These are phyloP conservation scores for Silvanus unidentatus DNA, from an alignment of 2,888 invertebrate species.

Conservation along the genomic window DNA sequence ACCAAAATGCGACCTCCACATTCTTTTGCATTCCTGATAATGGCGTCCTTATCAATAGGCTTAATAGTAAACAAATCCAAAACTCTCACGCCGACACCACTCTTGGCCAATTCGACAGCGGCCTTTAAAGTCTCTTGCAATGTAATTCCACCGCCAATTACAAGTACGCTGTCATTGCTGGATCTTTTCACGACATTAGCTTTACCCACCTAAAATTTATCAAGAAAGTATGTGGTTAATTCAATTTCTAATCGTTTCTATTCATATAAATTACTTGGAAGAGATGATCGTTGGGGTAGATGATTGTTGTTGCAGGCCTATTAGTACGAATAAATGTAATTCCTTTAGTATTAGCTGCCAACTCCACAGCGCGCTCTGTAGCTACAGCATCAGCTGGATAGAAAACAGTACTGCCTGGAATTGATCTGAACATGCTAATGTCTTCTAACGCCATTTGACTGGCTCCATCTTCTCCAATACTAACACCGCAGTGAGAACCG, in stretches of 20 bases:
- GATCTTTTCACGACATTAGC: conserved; percentile 71
- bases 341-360: conserved; percentile 90
- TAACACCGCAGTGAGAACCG: conserved; percentile 95
- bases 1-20: conserved; percentile 76
- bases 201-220: conserved; percentile 53
- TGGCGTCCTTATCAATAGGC: conserved; percentile 74
- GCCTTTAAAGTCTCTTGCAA: conserved; percentile 81
- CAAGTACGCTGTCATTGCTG: conserved; percentile 66
- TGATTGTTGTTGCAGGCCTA: conserved; percentile 77
- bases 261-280: conserved; percentile 61
- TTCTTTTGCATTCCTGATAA: conserved; percentile 66
- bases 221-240: background rate
- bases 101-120: conserved; percentile 61
- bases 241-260: conserved; percentile 43
- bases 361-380: conserved; percentile 86
- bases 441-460: conserved; percentile 99
- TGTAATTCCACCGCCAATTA: conserved; percentile 89
- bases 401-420: conserved; percentile 76
- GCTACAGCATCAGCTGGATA: conserved; percentile 90
- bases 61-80: conserved; percentile 93
- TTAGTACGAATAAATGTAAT: conserved; percentile 89
- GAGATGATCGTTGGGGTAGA: conserved; percentile 77
- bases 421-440: conserved; percentile 85
- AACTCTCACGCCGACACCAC: conserved; percentile 67
- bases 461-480: conserved; percentile 97